These are phyloP conservation scores for Sebastes steindachneri DNA, from an alignment of 2,797 vertebrate genomes.

Conservation along the genomic window DNA sequence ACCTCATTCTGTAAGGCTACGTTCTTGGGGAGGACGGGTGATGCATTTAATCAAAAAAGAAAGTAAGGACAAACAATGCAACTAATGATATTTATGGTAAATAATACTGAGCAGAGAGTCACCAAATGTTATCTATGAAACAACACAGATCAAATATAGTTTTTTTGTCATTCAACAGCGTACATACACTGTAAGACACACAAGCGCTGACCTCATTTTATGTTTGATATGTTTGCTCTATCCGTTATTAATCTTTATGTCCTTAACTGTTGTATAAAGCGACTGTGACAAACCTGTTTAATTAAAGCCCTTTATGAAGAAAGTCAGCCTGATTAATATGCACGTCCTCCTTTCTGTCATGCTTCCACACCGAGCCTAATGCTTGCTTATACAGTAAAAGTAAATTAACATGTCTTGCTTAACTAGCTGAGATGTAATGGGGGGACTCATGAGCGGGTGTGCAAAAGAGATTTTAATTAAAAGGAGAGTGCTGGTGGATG, in stretches of 20 bases:
- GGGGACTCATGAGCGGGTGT: not conserved
- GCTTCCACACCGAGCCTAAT: slow-evolving; percentile 2
- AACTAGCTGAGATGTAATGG: slow-evolving; percentile 24
- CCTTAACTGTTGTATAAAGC: not conserved
- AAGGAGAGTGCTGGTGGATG: not conserved
- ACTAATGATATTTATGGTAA: not conserved
- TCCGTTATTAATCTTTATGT: not conserved
- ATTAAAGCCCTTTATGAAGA: slow-evolving; percentile 26
- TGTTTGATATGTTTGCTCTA: not conserved
- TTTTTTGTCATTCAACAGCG: not conserved
- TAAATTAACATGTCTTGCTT: slow-evolving; percentile 31
- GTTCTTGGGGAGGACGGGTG: too few relatives aligned
- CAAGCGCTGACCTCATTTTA: not conserved
- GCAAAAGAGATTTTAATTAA: slow-evolving; percentile 34
- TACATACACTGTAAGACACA: not conserved
- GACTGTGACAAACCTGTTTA: not conserved
- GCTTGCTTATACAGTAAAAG: slow-evolving; percentile 17
- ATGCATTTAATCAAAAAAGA: not conserved
- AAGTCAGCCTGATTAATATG: slow-evolving; percentile 25
- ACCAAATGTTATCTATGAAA: not conserved
- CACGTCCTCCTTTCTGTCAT: slow-evolving; percentile 26
- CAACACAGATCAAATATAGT: not conserved
- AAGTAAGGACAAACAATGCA: not conserved
- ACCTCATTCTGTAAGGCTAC: not conserved
- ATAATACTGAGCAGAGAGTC: not conserved